Evolutionary conservation across 2,113 vertebrate genomes (phyloP), one percentile per base, ranked within the genome.

Genomic region (Aegithalos caudatus): DNA sequence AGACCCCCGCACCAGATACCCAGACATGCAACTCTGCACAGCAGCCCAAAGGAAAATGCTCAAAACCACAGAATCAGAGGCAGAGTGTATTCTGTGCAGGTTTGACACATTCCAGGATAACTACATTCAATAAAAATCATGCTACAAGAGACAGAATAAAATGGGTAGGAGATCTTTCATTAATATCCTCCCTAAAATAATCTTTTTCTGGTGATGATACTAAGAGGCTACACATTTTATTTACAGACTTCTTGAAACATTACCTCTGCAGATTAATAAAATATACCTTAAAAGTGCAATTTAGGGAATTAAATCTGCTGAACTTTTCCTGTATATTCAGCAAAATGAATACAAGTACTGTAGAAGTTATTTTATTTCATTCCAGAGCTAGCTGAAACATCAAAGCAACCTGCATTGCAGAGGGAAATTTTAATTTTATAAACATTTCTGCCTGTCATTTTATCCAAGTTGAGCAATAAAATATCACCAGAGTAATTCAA

Each of bases 361-460:
- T 91, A 85, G 61, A 96, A 94, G 80, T 92, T 92, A 88, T 83
- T 97, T 94, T 92, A 91, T 94, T 92, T 95, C 74, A 91, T 88
- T 95, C 94, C 47, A 69, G 58, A 77, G 77, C 79, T 90, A 89
- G 69, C 78, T 86, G 80, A 92, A 80, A 89, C 83, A 88, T 94
- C 86, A 94, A 96, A 96, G 45, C 50, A 81, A 94, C 92, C 95
- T 94, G 94, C 90, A 93, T 76, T 95, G 95, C 88, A 90, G 92
- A 80, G 79, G 44, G 50, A 92, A 92, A 90, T 94, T 95, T 97
- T 95, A 96, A 92, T 95, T 87, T 96, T 97, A 96, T 95, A 90
- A 95, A 95, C 81, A 91, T 96, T 95, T 97, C 88, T 95, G 90
- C 89, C 93, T 93, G 93, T 95, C 96, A 97, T 95, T 96, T 97